A percentile compares a stretch with the other conserved stretches of the same genome.
These are phyloP conservation scores for Melanotaenia pygmaea DNA, from an alignment of 2,797 vertebrate genomes.

Conservation along the genomic window DNA sequence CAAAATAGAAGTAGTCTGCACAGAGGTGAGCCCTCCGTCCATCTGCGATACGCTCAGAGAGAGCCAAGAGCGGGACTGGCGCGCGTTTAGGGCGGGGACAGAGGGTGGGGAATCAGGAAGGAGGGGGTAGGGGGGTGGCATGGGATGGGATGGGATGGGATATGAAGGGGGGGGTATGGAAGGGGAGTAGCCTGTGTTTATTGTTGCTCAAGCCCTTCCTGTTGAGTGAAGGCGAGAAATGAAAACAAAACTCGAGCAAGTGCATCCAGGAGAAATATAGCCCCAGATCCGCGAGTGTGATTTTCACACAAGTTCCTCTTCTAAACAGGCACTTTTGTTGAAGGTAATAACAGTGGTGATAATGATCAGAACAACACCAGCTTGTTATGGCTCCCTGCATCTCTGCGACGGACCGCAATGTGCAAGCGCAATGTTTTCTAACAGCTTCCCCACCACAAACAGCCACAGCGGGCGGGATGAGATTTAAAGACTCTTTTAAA, in stretches of 20 bases:
- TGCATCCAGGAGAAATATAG: constrained; percentile 51
- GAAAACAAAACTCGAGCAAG: constrained; percentile 67
- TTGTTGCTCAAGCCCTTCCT: constrained; percentile 64
- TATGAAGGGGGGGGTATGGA: constrained; percentile 21
- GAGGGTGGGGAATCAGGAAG: constrained; percentile 22
- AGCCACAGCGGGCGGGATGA: constrained; percentile 20
- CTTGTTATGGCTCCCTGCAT: constrained; percentile 54
- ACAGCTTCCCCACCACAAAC: constrained; percentile 36
- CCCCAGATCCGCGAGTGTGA: constrained; percentile 12
- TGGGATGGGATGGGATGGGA: constrained; percentile 4
- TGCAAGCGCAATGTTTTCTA: not conserved
- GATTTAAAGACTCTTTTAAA: constrained; percentile 23
- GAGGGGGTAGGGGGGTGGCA: not conserved
- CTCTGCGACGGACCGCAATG: constrained; percentile 49
- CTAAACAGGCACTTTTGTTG: not conserved
- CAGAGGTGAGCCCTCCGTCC: constrained; percentile 57
- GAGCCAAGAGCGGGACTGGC: constrained; percentile 69
- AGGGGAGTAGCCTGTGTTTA: constrained; percentile 46
- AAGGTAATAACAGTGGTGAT: constrained; percentile 5
- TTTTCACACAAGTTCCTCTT: constrained; percentile 37
- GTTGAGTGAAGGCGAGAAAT: constrained; percentile 59
- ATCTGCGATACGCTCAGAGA: constrained; percentile 51
- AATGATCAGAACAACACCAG: constrained; percentile 12
- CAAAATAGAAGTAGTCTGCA: constrained; percentile 65
- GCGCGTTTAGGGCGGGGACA: constrained; percentile 67